Evolutionary conservation across 2,797 vertebrate genomes (phyloP).

Genomic region (Muraenolepis orangiensis): DNA sequence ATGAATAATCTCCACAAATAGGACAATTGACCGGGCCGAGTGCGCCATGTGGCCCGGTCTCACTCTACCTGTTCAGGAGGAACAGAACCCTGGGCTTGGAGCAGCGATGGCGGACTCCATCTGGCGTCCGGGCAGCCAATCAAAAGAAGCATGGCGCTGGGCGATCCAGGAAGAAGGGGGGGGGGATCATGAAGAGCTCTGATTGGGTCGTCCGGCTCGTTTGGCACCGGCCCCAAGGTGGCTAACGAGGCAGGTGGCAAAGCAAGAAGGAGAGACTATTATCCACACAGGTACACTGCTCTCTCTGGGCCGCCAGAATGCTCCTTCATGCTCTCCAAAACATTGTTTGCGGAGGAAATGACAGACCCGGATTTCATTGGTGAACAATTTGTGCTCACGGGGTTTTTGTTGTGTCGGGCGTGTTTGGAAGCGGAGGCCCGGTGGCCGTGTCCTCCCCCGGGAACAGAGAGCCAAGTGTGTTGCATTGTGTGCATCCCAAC

Average conservation of each 20-base stretch:
- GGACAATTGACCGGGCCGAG: background rate
- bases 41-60: too few relatives aligned
- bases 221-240: slow-evolving; percentile 60
- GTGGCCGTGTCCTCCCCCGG: slow-evolving; percentile 55
- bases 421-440: slow-evolving; percentile 56
- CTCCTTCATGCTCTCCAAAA: slow-evolving; percentile 31
- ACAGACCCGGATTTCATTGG: slow-evolving; percentile 37
- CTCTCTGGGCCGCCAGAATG: slow-evolving; percentile 22
- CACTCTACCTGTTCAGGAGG: slow-evolving; percentile 64
- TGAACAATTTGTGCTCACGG: slow-evolving; percentile 61
- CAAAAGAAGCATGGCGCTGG: slow-evolving; percentile 66
- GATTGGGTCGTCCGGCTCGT: slow-evolving; percentile 56
- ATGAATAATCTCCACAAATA: background rate
- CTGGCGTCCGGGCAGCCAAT: slow-evolving; percentile 70
- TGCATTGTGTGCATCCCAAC: slow-evolving; percentile 51
- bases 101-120: slow-evolving; percentile 68
- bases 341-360: slow-evolving; percentile 10
- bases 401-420: slow-evolving; percentile 55
- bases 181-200: slow-evolving; percentile 63
- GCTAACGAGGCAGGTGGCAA: slow-evolving; percentile 68
- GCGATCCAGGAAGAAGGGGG: slow-evolving; percentile 58
- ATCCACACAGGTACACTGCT: slow-evolving; percentile 22
- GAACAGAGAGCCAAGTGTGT: slow-evolving; percentile 40
- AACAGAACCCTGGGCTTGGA: slow-evolving; percentile 63
- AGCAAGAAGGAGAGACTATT: slow-evolving; percentile 51